phyloP scores from a whole-genome alignment of 2,797 vertebrate genomes.

The Momotus momota region DNA sequence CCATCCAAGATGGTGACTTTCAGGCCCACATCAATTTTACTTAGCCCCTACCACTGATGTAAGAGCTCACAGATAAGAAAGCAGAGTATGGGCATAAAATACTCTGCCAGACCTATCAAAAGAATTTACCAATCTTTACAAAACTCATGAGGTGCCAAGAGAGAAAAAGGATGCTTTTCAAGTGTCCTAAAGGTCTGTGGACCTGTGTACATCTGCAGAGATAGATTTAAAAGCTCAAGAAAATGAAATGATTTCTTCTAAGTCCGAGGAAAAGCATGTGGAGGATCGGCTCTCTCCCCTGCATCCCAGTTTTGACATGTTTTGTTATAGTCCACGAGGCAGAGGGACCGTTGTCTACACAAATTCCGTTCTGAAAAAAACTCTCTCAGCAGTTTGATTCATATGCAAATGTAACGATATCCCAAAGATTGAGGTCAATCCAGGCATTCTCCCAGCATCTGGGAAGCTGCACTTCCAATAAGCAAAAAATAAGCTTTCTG shows the following conservation, averaged over 20 bases:
- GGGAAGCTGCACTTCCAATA: neutral
- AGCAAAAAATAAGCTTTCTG: neutral
- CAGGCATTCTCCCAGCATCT: neutral
- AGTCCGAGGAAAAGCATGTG: neutral
- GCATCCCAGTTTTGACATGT: neutral
- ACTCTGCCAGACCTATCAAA: neutral
- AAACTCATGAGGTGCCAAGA: neutral
- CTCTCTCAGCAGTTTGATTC: neutral
- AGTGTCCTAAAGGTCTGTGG: neutral
- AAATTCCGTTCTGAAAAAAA: neutral
- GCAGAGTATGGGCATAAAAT: neutral
- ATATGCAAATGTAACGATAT: neutral
- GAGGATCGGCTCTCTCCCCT: neutral
- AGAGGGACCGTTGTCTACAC: neutral
- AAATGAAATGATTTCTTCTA: neutral
- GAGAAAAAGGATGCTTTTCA: neutral
- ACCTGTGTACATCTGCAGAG: neutral
- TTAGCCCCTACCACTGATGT: neutral
- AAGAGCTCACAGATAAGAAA: neutral
- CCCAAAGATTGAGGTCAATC: neutral
- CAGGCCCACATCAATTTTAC: neutral
- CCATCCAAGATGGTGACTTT: neutral
- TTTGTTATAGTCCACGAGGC: neutral
- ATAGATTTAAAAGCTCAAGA: neutral
- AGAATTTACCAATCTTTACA: neutral